Evolutionary conservation across 2,797 vertebrate genomes (phyloP), one percentile per base, ranked within the genome.

Genomic region (Melanotaenia boesemani): DNA sequence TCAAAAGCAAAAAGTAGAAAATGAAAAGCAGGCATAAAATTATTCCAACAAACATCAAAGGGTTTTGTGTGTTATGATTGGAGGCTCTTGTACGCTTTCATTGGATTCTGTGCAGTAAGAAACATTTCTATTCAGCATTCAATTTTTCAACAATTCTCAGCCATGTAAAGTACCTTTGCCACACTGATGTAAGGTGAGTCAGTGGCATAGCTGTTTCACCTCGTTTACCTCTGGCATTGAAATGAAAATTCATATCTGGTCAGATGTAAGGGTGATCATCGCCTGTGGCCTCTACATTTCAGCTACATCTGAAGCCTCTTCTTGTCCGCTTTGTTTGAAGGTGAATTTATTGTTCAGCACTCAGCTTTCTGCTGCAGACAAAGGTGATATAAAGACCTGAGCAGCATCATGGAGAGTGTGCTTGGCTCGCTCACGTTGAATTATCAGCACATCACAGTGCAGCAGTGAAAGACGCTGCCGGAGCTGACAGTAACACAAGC

Each of bases 1-100:
- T 91, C 88, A 91, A 89, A 84, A 89, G 87, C 84, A 74, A 88
- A 84, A 89, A 89, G 89, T 84, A 76, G 86, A 90, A 92, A 91
- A 83, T 83, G 89, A 92, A 79, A 91, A 91, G 89, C 84, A 84
- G 91, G 86, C 85, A 91, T 89, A 83, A 88, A 86, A 91, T 92
- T 90, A 92, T 91, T 92, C 88, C 81, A 75, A 80, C 79, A 88
- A 87, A 94, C 91, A 93, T 94, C 91, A 94, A 94, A 93, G 89
- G 90, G 39, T 88, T 89, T 79, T 63, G 71, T 80, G 80, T 88
- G 87, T 92, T 84, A 89, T 87, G 83, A 94, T 88, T 65, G 82
- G 85, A 93, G 88, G 89, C 89, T 90, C 81, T 83, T 50, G 54
- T 24, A 58, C 83, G 74, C 85, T 74, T 91, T 88, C 85, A 92